These are phyloP conservation scores for Montipora efflorescens DNA, from an alignment of 64 coral and sea anemone genomes.

Conservation along the genomic window DNA sequence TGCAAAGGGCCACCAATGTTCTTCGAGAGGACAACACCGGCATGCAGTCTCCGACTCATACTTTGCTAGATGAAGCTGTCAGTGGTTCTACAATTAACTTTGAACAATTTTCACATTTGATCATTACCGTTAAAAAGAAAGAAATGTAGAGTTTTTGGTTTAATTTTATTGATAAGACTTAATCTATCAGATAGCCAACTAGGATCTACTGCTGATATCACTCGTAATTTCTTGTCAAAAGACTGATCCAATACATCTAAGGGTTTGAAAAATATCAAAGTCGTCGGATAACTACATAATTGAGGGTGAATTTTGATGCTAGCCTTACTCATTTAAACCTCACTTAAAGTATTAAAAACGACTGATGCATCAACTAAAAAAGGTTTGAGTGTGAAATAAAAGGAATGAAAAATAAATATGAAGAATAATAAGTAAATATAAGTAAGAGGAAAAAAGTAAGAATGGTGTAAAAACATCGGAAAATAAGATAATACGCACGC, in stretches of 20 bases:
- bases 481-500: neutral
- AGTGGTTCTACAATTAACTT: neutral
- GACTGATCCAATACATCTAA: neutral
- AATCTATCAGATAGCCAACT: neutral
- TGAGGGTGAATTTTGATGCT: neutral
- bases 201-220: neutral
- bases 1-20: neutral
- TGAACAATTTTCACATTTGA: neutral
- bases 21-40: neutral
- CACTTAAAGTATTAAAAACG: neutral
- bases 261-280: neutral
- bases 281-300: no score
- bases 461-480: neutral
- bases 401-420: neutral
- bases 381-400: neutral
- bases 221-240: neutral
- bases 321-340: neutral
- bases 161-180: neutral
- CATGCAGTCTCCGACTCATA: neutral
- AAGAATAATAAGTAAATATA: neutral
- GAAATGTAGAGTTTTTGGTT: neutral
- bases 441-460: neutral
- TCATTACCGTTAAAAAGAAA: neutral
- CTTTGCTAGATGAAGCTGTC: neutral
- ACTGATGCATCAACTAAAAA: neutral